These are phyloP conservation scores for Trichopoda pennipes DNA, from an alignment of 2,888 invertebrate species.

Conservation along the genomic window DNA sequence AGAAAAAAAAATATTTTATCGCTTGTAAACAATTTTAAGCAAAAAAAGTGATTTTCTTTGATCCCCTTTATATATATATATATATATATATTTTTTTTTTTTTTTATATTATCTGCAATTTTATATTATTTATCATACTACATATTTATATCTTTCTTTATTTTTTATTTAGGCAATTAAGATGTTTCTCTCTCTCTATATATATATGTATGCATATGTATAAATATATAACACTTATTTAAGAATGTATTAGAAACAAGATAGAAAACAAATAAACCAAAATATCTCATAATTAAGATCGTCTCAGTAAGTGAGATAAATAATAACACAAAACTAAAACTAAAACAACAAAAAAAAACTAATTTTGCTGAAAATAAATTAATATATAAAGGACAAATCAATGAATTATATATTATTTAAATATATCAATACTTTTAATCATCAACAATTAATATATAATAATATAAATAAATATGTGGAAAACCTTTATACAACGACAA, in stretches of 20 bases:
- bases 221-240: slow-evolving; percentile 69
- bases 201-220: slow-evolving; percentile 61
- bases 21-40: background rate
- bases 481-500: slow-evolving; percentile 32
- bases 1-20: background rate
- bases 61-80: background rate
- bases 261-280: slow-evolving; percentile 33
- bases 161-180: slow-evolving; percentile 72
- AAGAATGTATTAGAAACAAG: slow-evolving; percentile 67
- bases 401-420: slow-evolving; percentile 48
- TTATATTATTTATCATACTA: slow-evolving; percentile 63
- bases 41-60: background rate
- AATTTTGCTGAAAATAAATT: slow-evolving; percentile 53
- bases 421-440: slow-evolving; percentile 42
- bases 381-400: slow-evolving; percentile 54
- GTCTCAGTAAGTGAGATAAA: slow-evolving; percentile 57
- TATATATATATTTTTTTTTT: slow-evolving; percentile 30
- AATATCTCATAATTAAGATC: slow-evolving; percentile 62
- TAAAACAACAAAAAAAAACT: slow-evolving; percentile 21
- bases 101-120: slow-evolving; percentile 44
- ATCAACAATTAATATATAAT: slow-evolving; percentile 39
- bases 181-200: slow-evolving; percentile 71
- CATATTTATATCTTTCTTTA: slow-evolving; percentile 71
- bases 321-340: slow-evolving; percentile 38
- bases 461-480: slow-evolving; percentile 33